These are phyloP conservation scores for Ostrea edulis DNA, from an alignment of 1,140 invertebrate species.

Conservation along the genomic window DNA sequence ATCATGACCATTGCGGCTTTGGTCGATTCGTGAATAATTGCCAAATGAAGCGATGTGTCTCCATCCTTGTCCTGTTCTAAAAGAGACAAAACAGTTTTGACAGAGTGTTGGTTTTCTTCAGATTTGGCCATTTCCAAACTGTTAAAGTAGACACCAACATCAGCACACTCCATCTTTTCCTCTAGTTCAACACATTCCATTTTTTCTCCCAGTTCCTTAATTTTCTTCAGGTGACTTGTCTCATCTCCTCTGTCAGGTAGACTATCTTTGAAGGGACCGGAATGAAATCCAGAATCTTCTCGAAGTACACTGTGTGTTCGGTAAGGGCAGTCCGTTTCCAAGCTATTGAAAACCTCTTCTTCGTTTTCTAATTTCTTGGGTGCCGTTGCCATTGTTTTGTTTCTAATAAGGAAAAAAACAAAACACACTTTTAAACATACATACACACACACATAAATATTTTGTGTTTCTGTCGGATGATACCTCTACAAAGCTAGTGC, in stretches of 20 bases:
- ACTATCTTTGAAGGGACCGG: background rate
- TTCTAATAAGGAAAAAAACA: background rate
- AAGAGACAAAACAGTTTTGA: background rate
- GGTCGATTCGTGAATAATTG: conserved; percentile 48
- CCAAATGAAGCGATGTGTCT: conserved; percentile 55
- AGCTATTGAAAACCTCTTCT: background rate
- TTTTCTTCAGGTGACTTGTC: background rate
- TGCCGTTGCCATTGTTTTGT: background rate
- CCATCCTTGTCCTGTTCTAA: conserved; percentile 47
- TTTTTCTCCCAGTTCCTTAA: background rate
- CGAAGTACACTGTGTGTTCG: background rate
- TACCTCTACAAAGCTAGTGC: too few relatives aligned
- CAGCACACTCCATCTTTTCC: background rate
- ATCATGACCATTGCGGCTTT: conserved; percentile 46
- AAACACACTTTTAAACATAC: too few relatives aligned
- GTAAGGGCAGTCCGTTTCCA: background rate
- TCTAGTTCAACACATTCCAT: background rate
- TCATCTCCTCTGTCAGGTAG: background rate
- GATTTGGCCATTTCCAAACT: background rate
- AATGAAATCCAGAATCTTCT: conserved; percentile 8
- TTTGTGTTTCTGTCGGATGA: too few relatives aligned
- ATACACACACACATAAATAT: too few relatives aligned
- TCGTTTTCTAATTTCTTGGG: background rate
- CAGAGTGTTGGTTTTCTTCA: background rate
- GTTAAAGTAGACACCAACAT: background rate